These are phyloP conservation scores for Carollia perspicillata DNA, from an alignment of 2,113 vertebrate species.

Conservation along the genomic window DNA sequence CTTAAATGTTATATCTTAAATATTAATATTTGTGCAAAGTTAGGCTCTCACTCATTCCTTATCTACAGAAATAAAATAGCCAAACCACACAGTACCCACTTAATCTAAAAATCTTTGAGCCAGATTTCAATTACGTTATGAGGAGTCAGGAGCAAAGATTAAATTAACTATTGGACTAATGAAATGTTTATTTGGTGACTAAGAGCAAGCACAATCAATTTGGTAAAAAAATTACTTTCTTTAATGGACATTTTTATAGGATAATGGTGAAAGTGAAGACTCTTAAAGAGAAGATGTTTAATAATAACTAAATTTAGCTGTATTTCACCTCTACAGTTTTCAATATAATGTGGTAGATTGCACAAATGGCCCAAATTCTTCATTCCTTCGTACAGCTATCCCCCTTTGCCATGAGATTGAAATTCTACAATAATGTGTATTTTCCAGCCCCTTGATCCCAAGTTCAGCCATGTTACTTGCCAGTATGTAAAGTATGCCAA, in stretches of 20 bases:
- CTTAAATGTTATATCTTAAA: background rate
- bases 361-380: background rate
- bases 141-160: background rate
- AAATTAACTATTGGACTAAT: background rate
- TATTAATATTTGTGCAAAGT: background rate
- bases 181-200: background rate
- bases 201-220: background rate
- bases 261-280: background rate
- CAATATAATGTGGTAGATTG: background rate
- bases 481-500: background rate
- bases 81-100: background rate
- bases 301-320: background rate
- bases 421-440: background rate
- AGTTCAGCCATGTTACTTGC: background rate
- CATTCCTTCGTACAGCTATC: background rate
- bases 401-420: background rate
- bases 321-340: background rate
- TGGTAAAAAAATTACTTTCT: background rate
- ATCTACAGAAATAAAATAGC: background rate
- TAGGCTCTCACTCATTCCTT: background rate
- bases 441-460: background rate
- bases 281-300: background rate
- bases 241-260: background rate
- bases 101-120: slow-evolving; percentile 30
- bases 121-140: background rate